Evolutionary conservation across 2,797 vertebrate species (phyloP), one percentile per base, ranked within the genome.

Genomic region (Salarias fasciatus): DNA sequence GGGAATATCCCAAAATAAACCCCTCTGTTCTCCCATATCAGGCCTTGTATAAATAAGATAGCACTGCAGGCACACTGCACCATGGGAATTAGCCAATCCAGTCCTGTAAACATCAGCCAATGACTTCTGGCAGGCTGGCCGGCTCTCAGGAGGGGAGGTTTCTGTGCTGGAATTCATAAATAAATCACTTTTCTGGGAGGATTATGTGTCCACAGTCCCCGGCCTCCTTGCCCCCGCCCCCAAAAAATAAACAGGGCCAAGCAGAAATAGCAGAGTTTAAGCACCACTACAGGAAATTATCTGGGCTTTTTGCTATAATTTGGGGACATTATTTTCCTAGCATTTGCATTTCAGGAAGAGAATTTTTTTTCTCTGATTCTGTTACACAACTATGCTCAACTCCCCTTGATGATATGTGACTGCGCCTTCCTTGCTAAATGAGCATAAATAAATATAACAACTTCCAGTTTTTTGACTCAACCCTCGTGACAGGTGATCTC

Each of bases 1-100:
- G 93, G 93, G 93, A 93, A 92, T 91, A 92, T 86, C 91, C 90
- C 69, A 93, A 93, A 94, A 94, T 94, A 94, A 93, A 92, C 91
- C 86, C 85, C 88, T 91, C 89, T 91, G 90, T 93, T 93, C 93
- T 93, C 90, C 90, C 92, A 91, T 93, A 93, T 93, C 90, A 62
- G 88, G 84, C 68, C 89, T 93, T 92, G 91, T 92, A 92, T 93
- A 93, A 94, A 94, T 93, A 93, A 93, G 92, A 94, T 93, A 93
- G 92, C 88, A 83, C 89, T 81, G 84, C 89, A 91, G 89, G 91
- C 92, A 88, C 88, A 92, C 86, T 87, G 90, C 90, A 88, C 85
- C 90, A 91, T 92, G 93, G 92, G 93, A 94, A 92, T 92, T 91
- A 90, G 89, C 90, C 93, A 92, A 92, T 92, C 90, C 86, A 85